Percentiles rank a stretch among this genome's conserved stretches.
phyloP scores from a whole-genome alignment of 2,797 vertebrate genomes.

The Mormyrus proboscirostris region DNA sequence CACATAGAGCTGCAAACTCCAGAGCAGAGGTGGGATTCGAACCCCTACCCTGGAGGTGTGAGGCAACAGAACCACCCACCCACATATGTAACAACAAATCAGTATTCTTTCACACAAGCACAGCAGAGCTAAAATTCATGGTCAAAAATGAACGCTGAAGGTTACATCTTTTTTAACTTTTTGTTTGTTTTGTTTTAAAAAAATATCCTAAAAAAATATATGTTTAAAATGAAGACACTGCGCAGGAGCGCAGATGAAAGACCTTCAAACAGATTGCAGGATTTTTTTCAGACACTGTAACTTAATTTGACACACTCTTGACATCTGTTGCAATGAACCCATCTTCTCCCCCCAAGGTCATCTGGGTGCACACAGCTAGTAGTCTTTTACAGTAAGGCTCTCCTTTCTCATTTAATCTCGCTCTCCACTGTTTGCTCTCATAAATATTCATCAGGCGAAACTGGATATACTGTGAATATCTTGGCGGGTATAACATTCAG shows the following conservation, averaged over 20 bases:
- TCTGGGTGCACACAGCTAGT: conserved; percentile 36
- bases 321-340: not conserved
- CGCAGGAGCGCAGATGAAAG: not conserved
- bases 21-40: not conserved
- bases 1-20: not conserved
- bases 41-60: not conserved
- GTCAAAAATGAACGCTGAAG: not conserved
- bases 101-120: not conserved
- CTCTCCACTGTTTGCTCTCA: conserved; percentile 39
- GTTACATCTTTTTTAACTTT: not conserved
- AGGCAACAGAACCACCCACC: not conserved
- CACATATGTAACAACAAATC: not conserved
- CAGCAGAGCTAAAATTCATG: not conserved
- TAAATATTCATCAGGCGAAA: conserved; percentile 59
- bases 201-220: not conserved
- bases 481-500: conserved; percentile 40
- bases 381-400: conserved; percentile 8
- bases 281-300: conserved; percentile 6
- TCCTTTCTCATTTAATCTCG: conserved; percentile 56
- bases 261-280: not conserved
- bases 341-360: conserved; percentile 24
- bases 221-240: not conserved
- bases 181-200: conserved; percentile 10
- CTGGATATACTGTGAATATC: conserved; percentile 55
- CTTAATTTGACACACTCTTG: conserved; percentile 7